Percentiles rank a stretch among this genome's conserved stretches.
Evolutionary conservation across 2,888 invertebrate species (phyloP).

Genomic region (Calameuta idolon): DNA sequence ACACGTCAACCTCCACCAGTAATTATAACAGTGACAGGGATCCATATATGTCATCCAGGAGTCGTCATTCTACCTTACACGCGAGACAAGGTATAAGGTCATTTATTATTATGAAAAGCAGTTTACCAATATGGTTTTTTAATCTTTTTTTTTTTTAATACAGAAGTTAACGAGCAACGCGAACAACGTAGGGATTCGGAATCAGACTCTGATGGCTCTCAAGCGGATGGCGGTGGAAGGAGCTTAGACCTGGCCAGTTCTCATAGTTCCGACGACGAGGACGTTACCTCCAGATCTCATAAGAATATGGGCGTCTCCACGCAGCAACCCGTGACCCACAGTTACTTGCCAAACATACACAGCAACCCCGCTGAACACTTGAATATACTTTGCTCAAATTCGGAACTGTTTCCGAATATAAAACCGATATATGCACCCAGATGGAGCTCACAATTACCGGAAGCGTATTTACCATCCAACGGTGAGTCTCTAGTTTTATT

Average conservation of each 20-base stretch:
- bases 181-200: constrained; percentile 76
- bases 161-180: constrained; percentile 53
- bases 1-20: constrained; percentile 87
- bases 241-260: constrained; percentile 93
- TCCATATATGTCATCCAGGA: constrained; percentile 59
- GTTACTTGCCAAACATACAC: constrained; percentile 74
- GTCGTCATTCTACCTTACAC: constrained; percentile 52
- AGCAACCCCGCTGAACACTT: constrained; percentile 57
- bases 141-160: background rate
- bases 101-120: background rate
- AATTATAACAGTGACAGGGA: constrained; percentile 78
- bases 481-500: constrained; percentile 48
- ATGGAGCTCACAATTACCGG: constrained; percentile 78
- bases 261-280: constrained; percentile 92
- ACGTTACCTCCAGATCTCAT: constrained; percentile 66
- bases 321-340: constrained; percentile 57
- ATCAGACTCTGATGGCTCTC: constrained; percentile 83
- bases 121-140: background rate
- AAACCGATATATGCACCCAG: constrained; percentile 75
- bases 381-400: constrained; percentile 69
- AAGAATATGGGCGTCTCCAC: constrained; percentile 62
- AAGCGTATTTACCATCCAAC: constrained; percentile 72
- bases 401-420: constrained; percentile 77
- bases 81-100: constrained; percentile 49
- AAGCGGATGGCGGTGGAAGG: constrained; percentile 71